Evolutionary conservation across 2,113 vertebrate species (phyloP).

Genomic region (Siniperca chuatsi): DNA sequence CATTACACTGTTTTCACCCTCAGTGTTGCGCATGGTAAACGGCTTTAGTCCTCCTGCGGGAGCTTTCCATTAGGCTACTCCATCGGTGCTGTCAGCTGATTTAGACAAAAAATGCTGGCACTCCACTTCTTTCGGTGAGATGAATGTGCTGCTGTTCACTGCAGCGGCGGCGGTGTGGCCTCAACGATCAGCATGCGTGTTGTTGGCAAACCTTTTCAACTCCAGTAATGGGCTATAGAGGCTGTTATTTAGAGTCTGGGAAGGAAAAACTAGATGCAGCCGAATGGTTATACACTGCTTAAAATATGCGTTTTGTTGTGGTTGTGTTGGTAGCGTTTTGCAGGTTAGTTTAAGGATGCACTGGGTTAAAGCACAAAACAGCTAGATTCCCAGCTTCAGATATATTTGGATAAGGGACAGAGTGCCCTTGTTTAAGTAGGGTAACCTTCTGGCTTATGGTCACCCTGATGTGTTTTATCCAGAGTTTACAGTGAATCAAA

Average conservation of each 20-base stretch:
- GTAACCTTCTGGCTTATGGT: constrained; percentile 46
- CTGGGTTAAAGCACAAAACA: constrained; percentile 33
- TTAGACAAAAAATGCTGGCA: constrained; percentile 71
- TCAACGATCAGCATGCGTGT: constrained; percentile 52
- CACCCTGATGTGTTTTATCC: constrained; percentile 45
- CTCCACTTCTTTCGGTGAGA: constrained; percentile 67
- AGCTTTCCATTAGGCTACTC: constrained; percentile 26
- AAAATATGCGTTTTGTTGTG: background rate
- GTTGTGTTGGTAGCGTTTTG: constrained; percentile 18
- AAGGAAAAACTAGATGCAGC: background rate
- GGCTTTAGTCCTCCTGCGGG: constrained; percentile 24
- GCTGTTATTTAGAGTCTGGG: constrained; percentile 25
- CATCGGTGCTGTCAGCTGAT: constrained; percentile 72
- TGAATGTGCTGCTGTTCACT: constrained; percentile 58
- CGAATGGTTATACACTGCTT: background rate
- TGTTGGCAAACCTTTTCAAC: constrained; percentile 72
- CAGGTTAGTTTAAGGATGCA: constrained; percentile 9
- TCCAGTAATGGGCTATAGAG: constrained; percentile 21
- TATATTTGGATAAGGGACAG: constrained; percentile 62
- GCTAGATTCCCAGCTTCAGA: constrained; percentile 15
- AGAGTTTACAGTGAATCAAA: constrained; percentile 6
- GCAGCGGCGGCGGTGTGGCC: constrained; percentile 46
- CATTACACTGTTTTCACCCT: background rate
- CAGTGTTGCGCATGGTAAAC: constrained; percentile 38
- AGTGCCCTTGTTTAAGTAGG: constrained; percentile 66